Evolutionary conservation across 2,888 invertebrate species (phyloP), one percentile per base, ranked within the genome.

Genomic region (Glomeris marginata): DNA sequence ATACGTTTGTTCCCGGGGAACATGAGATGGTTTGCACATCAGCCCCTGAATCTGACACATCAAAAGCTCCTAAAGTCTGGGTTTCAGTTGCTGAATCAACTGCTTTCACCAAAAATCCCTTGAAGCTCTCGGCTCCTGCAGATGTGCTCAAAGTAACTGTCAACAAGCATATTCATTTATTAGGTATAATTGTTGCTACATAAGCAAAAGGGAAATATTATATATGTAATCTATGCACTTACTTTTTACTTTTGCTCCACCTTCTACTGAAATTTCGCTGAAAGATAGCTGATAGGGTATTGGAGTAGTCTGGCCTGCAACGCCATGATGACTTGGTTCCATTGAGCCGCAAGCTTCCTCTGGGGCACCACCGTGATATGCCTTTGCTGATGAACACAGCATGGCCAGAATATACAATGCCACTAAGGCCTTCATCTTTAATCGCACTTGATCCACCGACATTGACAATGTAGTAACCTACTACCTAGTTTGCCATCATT

Each of bases 21-120:
- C 86, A 87, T 56, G 76, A 76, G 45, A 80, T 72, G 10, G 77
- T 65, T 58, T 78, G 77, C 0, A 73, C 71, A 1, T 68, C 65
- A 43, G 69, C 66, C 0, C 71, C 68, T 8, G 71, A 61, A 16
- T 72, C 68, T 41, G 51, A 71, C 68, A 58, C 28, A 28, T 28
- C 28, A 28, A 79, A 80, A 55, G 69, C 70, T 0, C 80, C 80
- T 22, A 77, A 56, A 68, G 73, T 55, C 67, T 65, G 1, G 3
- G 5, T 18, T 68, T 60, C 51, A 2, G 57, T 61, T 54, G 68
- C 70, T 62, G 71, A 69, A 51, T 73, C 70, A 45, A 77, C 67
- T 1, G 76, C 78, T 60, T 79, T 77, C 37, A 81, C 61, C 58
- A 80, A 69, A 57, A 80, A 77, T 2, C 81, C 81, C 54, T 74